Conservation (phyloP, 2,888 invertebrate genomes). For the Chouioia cunea region DNA sequence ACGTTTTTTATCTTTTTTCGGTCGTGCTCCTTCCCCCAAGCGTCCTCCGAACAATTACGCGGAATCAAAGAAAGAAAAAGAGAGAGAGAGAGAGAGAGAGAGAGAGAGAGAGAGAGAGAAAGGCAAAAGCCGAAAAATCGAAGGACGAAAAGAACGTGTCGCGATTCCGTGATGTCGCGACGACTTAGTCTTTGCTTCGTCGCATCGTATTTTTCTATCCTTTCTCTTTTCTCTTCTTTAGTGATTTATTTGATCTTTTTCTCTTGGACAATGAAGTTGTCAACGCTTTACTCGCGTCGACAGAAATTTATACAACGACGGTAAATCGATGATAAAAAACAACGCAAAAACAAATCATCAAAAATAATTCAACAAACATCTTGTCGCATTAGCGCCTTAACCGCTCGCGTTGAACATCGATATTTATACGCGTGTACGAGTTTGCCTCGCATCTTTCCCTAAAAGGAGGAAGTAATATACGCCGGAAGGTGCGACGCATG, state of each 20-base stretch:
- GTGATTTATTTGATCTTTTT: not conserved
- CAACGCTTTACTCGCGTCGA: too few species aligned
- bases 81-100: too few species aligned
- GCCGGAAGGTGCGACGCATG: slow-evolving; percentile 58
- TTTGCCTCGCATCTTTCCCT: not conserved
- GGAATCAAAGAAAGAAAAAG: too few species aligned
- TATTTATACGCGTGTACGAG: not conserved
- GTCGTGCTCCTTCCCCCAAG: slow-evolving; percentile 11
- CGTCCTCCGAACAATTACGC: too few species aligned
- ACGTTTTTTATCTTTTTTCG: too few species aligned
- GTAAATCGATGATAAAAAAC: too few species aligned
- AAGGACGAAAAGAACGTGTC: slow-evolving; percentile 56
- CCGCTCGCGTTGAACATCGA: not conserved
- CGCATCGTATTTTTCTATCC: slow-evolving; percentile 43
- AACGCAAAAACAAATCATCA: too few species aligned
- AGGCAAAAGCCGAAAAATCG: slow-evolving; percentile 38
- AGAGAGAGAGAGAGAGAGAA: slow-evolving; percentile 39
- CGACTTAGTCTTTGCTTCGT: slow-evolving; percentile 65
- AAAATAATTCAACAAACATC: too few species aligned
- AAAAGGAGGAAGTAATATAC: too few species aligned
- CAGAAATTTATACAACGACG: not conserved
- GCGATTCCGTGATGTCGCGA: slow-evolving; percentile 66
- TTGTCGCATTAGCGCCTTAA: not conserved
- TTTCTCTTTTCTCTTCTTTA: not conserved
- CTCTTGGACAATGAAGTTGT: too few species aligned